A percentile compares a stretch with the other conserved stretches of the same genome.
Conservation (phyloP, 64 coral and sea anemone species). For the Orbicella faveolata region DNA sequence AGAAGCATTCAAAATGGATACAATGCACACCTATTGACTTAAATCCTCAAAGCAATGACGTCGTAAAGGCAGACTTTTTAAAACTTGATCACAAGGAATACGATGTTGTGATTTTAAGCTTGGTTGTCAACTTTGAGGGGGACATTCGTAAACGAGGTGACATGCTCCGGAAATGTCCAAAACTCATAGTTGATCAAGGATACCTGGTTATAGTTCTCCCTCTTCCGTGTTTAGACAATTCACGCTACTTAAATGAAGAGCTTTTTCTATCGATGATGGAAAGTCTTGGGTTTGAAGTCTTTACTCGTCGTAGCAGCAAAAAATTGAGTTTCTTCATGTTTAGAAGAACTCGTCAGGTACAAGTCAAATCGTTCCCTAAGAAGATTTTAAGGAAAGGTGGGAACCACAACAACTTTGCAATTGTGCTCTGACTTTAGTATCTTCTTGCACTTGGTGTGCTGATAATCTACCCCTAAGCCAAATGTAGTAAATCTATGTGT, state of each 20-base stretch:
- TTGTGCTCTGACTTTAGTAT: constrained; percentile 8
- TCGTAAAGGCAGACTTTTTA: constrained; percentile 51
- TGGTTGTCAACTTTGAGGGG: constrained; percentile 60
- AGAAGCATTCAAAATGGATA: constrained; percentile 40
- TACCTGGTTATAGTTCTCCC: constrained; percentile 51
- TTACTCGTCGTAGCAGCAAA: constrained; percentile 6
- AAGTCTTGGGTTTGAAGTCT: constrained; percentile 53
- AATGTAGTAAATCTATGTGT: no score
- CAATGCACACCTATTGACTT: constrained; percentile 65
- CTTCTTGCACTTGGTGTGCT: no score
- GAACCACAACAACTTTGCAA: constrained; percentile 60
- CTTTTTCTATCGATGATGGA: constrained; percentile 32
- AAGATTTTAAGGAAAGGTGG: constrained; percentile 38
- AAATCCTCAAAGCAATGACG: constrained; percentile 43
- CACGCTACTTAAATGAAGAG: constrained; percentile 42
- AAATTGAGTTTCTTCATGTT: constrained; percentile 56
- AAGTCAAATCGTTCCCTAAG: constrained; percentile 35
- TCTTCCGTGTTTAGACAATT: constrained; percentile 51
- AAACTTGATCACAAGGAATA: constrained; percentile 13
- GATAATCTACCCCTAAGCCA: no score
- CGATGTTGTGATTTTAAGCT: constrained; percentile 53
- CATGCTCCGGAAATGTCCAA: constrained; percentile 44
- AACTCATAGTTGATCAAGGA: constrained; percentile 17
- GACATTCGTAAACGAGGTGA: constrained; percentile 35
- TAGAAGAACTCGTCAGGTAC: constrained; percentile 9